A percentile compares a stretch with the other conserved stretches of the same genome.
Conservation (phyloP, 1,140 invertebrate species). For the Drosophila sulfurigaster region DNA sequence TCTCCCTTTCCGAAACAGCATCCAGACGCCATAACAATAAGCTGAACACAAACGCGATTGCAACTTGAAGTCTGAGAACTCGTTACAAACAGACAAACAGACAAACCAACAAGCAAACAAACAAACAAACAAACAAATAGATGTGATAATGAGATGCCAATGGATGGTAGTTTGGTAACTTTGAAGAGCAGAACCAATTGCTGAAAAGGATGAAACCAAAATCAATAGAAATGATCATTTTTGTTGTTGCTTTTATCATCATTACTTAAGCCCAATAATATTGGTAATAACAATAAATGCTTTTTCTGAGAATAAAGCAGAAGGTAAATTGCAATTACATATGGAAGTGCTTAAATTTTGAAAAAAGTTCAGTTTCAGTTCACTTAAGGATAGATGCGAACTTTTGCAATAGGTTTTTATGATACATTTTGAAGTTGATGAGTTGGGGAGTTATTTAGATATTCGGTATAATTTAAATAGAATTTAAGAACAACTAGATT, state of each 20-base stretch:
- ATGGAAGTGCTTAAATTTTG: no score
- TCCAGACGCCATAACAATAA: slow-evolving; percentile 47
- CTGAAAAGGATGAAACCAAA: neutral
- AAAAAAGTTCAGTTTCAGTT: no score
- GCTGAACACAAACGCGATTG: neutral
- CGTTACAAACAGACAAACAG: slow-evolving; percentile 20
- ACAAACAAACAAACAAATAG: neutral
- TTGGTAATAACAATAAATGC: neutral
- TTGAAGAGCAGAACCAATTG: neutral
- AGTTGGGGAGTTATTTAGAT: no score
- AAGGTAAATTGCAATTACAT: no score
- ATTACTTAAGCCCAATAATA: neutral
- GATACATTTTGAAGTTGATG: no score
- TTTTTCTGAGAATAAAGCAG: neutral
- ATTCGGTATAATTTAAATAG: no score
- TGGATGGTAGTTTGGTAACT: slow-evolving; percentile 7
- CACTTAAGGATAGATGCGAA: no score
- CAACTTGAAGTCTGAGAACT: neutral
- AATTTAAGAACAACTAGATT: no score
- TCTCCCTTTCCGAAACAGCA: neutral
- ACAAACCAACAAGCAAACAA: neutral
- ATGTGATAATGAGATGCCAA: slow-evolving; percentile 25
- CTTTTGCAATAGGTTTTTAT: no score
- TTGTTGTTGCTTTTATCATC: neutral
- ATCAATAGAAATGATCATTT: slow-evolving; percentile 11